Conservation (phyloP, 2,888 invertebrate species). For the Crematogaster levior region DNA sequence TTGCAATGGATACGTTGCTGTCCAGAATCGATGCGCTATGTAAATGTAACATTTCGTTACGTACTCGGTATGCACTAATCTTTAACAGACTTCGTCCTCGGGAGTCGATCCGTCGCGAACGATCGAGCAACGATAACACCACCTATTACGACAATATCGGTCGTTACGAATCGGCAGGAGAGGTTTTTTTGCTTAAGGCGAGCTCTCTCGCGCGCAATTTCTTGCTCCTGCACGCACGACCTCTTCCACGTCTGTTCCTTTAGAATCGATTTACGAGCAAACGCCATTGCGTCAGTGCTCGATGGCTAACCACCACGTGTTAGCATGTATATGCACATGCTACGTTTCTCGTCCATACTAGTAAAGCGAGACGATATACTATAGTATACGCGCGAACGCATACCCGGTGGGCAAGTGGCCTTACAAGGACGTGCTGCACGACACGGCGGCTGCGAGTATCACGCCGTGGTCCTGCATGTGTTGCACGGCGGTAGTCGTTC, state of each 20-base stretch:
- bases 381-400: conserved; percentile 64
- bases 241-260: conserved; percentile 66
- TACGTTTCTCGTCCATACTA: conserved; percentile 51
- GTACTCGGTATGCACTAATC: conserved; percentile 1
- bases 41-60: conserved; percentile 11
- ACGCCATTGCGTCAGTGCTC: conserved; percentile 72
- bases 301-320: background rate
- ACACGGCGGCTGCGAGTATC: conserved; percentile 64
- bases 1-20: background rate
- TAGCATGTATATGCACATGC: conserved; percentile 54
- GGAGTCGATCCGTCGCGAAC: conserved; percentile 44
- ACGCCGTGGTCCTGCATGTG: conserved; percentile 38
- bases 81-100: conserved; percentile 19
- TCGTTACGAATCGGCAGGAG: conserved; percentile 65
- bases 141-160: conserved; percentile 73
- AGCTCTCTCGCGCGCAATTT: conserved; percentile 66
- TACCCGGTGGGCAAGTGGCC: conserved; percentile 82
- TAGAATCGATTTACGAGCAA: conserved; percentile 79
- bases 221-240: conserved; percentile 56
- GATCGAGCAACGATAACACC: conserved; percentile 70
- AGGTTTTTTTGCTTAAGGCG: conserved; percentile 70
- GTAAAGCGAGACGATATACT: conserved; percentile 31
- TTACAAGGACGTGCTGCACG: conserved; percentile 84
- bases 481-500: conserved; percentile 60
- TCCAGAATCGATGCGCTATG: background rate